phyloP scores from a whole-genome alignment of 2,797 vertebrate species.

The Galagoides demidoff region DNA sequence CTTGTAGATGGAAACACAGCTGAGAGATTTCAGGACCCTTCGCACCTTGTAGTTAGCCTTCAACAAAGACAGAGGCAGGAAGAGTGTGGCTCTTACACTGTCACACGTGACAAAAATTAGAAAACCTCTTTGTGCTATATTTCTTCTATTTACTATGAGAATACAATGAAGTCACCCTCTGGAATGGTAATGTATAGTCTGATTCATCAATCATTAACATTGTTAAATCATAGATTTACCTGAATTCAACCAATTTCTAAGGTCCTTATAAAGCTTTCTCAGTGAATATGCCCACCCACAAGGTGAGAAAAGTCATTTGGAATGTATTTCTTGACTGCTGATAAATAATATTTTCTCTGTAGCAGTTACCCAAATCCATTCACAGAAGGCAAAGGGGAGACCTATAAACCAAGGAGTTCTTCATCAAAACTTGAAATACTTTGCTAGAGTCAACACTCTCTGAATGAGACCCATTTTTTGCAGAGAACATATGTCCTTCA shows the following conservation, averaged over 20 bases:
- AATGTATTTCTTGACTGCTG: neutral
- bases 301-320: neutral
- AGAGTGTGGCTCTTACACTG: neutral
- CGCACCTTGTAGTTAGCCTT: neutral
- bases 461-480: constrained; percentile 69
- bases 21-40: neutral
- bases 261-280: neutral
- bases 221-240: neutral
- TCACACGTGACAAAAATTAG: neutral
- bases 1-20: neutral
- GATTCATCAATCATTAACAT: neutral
- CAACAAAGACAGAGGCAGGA: neutral
- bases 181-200: neutral
- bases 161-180: neutral
- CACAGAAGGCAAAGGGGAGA: neutral
- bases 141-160: neutral
- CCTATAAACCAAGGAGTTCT: neutral
- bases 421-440: neutral
- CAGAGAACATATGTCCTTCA: constrained; percentile 64
- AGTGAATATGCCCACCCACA: neutral
- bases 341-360: neutral
- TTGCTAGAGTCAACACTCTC: constrained; percentile 47
- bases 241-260: neutral
- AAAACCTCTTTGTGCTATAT: neutral
- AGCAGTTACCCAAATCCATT: neutral